Conservation (phyloP, 2,113 vertebrate genomes). For the Protobothrops flavoviridis region DNA sequence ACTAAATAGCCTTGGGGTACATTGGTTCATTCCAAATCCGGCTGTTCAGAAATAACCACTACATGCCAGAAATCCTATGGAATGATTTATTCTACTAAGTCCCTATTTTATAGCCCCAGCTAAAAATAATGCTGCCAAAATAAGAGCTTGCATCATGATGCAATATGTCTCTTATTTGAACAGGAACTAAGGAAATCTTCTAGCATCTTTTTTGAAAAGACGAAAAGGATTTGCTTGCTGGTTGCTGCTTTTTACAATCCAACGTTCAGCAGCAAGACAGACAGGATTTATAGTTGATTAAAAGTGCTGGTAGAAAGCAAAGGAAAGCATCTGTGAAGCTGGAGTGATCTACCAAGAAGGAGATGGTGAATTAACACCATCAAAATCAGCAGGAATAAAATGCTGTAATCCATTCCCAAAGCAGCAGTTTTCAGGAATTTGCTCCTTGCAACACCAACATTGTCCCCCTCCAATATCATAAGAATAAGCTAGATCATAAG, state of each 20-base stretch:
- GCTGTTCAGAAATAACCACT: neutral
- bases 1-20: neutral
- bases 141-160: neutral
- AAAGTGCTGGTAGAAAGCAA: neutral
- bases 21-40: neutral
- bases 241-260: neutral
- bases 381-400: neutral
- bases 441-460: neutral
- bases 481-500: neutral
- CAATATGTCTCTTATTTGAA: neutral
- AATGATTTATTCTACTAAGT: neutral
- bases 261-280: neutral
- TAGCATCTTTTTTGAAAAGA: neutral
- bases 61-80: neutral
- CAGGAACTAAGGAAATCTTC: neutral
- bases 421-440: neutral
- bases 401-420: neutral
- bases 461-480: neutral
- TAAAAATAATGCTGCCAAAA: neutral
- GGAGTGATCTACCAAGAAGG: neutral
- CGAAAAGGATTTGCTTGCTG: neutral
- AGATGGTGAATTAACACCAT: neutral
- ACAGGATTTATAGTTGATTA: neutral
- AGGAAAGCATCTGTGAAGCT: neutral
- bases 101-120: neutral